These are phyloP conservation scores for Cyanistes caeruleus DNA, from an alignment of 2,113 vertebrate genomes.

Conservation along the genomic window DNA sequence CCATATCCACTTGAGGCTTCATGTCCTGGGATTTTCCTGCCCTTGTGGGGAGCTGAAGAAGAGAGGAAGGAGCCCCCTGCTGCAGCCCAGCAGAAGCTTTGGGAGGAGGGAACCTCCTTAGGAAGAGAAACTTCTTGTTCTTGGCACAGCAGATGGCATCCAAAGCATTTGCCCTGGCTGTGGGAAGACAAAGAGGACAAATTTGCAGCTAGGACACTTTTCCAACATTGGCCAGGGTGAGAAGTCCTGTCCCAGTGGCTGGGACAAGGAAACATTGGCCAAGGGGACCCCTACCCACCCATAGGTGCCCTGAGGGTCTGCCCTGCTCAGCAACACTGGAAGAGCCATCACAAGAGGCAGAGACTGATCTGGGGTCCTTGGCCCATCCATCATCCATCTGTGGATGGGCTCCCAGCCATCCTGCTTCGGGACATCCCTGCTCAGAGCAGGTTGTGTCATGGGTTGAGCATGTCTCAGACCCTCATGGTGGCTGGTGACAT, in stretches of 20 bases:
- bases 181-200: neutral
- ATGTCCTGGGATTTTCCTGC: neutral
- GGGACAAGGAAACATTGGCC: neutral
- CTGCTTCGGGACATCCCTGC: neutral
- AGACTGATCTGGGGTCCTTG: neutral
- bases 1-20: neutral
- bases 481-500: rapidly evolving
- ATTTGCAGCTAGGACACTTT: neutral
- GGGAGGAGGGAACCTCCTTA: neutral
- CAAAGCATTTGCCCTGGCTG: neutral
- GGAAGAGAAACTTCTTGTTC: neutral
- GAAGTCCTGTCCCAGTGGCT: neutral
- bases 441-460: neutral
- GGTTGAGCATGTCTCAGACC: no score
- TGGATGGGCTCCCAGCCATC: neutral
- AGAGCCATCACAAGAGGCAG: neutral
- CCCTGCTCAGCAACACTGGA: neutral
- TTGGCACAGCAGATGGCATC: neutral
- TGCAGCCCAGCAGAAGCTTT: neutral
- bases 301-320: neutral
- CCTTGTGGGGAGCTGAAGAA: neutral
- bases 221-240: neutral
- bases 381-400: neutral
- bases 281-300: neutral
- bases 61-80: neutral